Percentiles rank a stretch among this genome's conserved stretches.
These are phyloP conservation scores for Burhinus oedicnemus DNA, from an alignment of 2,113 vertebrate species.

Conservation along the genomic window DNA sequence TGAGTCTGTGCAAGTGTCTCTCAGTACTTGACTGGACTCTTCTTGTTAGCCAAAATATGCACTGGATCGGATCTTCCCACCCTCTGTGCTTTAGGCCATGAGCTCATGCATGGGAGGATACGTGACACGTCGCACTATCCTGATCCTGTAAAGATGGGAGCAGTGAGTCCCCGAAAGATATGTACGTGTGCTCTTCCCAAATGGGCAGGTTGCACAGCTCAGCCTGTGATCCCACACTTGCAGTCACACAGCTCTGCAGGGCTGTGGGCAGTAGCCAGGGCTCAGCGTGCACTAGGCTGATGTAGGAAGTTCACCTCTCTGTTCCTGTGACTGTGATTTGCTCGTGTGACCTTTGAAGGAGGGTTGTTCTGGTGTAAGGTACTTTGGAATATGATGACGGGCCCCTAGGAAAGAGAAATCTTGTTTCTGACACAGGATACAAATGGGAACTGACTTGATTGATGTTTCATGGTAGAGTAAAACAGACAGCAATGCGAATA, in stretches of 20 bases:
- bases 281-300: accelerated
- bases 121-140: neutral
- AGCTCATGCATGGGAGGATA: neutral
- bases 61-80: neutral
- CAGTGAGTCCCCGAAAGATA: neutral
- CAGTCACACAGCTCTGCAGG: neutral
- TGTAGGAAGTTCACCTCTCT: neutral
- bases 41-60: accelerated
- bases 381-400: neutral
- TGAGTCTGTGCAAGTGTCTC: neutral
- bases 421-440: neutral
- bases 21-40: neutral
- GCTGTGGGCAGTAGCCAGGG: neutral
- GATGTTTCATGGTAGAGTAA: neutral
- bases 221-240: neutral
- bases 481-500: neutral
- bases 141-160: neutral
- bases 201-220: neutral
- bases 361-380: neutral
- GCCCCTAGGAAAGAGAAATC: neutral
- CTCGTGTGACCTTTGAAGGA: neutral
- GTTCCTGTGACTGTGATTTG: neutral
- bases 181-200: neutral
- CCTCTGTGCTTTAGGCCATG: neutral
- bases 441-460: neutral